These are phyloP conservation scores for Pelusios castaneus DNA, from an alignment of 2,113 vertebrate species.

Conservation along the genomic window DNA sequence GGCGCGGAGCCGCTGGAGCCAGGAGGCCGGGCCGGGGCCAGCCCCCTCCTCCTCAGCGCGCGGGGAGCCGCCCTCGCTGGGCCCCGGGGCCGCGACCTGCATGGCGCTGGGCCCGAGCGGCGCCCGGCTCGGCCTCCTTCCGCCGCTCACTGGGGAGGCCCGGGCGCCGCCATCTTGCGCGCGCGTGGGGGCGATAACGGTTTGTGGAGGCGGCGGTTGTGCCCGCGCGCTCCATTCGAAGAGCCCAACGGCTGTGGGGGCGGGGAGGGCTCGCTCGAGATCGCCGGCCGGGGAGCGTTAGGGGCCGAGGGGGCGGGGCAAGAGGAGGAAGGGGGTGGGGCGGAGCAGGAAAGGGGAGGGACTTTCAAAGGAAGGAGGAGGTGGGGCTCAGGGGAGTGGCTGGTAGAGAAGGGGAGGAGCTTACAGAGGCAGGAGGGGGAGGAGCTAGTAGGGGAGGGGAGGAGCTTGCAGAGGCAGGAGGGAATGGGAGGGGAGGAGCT, in stretches of 20 bases:
- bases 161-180: neutral
- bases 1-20: constrained; percentile 40
- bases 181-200: too few species aligned
- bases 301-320: neutral
- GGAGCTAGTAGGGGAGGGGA: too few species aligned
- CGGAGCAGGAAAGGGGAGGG: neutral
- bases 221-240: neutral
- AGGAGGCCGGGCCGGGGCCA: neutral
- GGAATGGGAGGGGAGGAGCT: too few species aligned
- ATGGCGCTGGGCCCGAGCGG: neutral
- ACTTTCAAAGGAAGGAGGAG: rapidly evolving
- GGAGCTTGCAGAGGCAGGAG: too few species aligned
- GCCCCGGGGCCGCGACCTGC: neutral
- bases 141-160: neutral
- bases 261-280: neutral
- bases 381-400: neutral
- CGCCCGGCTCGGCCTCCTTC: too few species aligned
- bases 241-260: neutral
- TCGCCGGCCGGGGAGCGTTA: too few species aligned
- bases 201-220: neutral
- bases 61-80: neutral
- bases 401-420: rapidly evolving
- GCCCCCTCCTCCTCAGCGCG: neutral
- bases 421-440: too few species aligned
- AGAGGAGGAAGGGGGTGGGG: neutral